A percentile compares a stretch with the other conserved stretches of the same genome.
Evolutionary conservation across 1,140 invertebrate species (phyloP).

Genomic region (Hylaeus anthracinus): DNA sequence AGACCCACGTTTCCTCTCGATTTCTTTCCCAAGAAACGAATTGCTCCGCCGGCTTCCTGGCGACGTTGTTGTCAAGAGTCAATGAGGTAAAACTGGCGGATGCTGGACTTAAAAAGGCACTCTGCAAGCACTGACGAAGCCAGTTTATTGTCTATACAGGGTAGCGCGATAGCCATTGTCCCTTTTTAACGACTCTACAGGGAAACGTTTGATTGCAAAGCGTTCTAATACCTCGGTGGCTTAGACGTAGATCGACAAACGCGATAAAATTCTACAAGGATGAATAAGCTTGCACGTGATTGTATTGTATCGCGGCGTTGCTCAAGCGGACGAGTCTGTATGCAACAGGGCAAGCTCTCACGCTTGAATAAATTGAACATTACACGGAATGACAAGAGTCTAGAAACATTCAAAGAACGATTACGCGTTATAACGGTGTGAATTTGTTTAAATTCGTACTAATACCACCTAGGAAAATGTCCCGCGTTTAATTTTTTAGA

Average conservation of each 20-base stretch:
- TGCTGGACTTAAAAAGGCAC: not conserved
- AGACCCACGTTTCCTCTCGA: no score
- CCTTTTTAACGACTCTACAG: no score
- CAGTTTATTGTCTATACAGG: no score
- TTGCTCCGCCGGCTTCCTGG: not conserved
- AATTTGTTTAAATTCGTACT: constrained; percentile 11
- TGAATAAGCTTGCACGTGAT: constrained; percentile 4
- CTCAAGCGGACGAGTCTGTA: not conserved
- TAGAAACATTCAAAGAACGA: not conserved
- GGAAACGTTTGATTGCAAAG: no score
- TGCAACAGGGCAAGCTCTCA: not conserved
- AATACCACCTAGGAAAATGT: not conserved
- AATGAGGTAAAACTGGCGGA: not conserved
- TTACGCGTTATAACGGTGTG: not conserved
- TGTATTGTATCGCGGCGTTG: not conserved
- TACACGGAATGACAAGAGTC: not conserved
- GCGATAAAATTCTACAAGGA: no score
- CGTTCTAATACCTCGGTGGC: no score
- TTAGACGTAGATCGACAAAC: not conserved
- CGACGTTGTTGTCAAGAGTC: not conserved
- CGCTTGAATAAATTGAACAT: constrained; percentile 12
- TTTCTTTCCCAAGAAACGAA: not conserved
- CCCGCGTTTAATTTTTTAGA: constrained; percentile 11
- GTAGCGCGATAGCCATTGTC: no score
- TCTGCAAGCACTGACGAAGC: no score